Conservation (phyloP, 2,888 invertebrate genomes). For the Mimas tiliae region DNA sequence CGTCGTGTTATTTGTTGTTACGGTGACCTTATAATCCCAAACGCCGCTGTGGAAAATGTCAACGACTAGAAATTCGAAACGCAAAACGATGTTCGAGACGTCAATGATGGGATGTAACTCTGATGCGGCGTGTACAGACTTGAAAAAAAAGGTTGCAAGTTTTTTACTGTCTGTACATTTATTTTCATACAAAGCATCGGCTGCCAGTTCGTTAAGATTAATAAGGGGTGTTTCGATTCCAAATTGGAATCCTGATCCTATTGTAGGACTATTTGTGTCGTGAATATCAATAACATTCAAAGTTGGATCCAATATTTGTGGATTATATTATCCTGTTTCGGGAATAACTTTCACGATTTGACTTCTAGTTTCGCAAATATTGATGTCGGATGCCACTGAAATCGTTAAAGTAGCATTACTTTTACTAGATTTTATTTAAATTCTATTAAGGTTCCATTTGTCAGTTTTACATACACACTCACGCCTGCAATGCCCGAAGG, state of each 20-base stretch:
- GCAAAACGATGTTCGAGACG: conserved; percentile 65
- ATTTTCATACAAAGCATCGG: neutral
- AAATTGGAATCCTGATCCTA: neutral
- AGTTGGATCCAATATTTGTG: neutral
- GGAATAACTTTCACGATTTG: neutral
- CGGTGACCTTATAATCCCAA: conserved; percentile 52
- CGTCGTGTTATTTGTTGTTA: conserved; percentile 36
- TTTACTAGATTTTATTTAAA: neutral
- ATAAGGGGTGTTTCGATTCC: neutral
- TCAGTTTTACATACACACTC: too few species aligned
- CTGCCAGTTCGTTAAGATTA: conserved; percentile 21
- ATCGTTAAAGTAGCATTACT: too few species aligned
- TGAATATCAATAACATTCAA: neutral
- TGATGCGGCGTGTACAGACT: conserved; percentile 53
- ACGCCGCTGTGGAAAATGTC: conserved; percentile 58
- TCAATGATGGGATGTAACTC: conserved; percentile 49
- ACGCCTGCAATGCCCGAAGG: too few species aligned
- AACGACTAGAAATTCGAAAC: conserved; percentile 72
- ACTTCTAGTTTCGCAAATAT: neutral
- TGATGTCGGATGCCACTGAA: too few species aligned
- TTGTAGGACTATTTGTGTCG: neutral
- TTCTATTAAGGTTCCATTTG: neutral
- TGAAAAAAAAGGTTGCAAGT: conserved; percentile 46
- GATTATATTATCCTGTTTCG: neutral
- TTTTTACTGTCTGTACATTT: conserved; percentile 15